phyloP scores from a whole-genome alignment of 2,113 vertebrate species.

The Nyctibius bracteatus region DNA sequence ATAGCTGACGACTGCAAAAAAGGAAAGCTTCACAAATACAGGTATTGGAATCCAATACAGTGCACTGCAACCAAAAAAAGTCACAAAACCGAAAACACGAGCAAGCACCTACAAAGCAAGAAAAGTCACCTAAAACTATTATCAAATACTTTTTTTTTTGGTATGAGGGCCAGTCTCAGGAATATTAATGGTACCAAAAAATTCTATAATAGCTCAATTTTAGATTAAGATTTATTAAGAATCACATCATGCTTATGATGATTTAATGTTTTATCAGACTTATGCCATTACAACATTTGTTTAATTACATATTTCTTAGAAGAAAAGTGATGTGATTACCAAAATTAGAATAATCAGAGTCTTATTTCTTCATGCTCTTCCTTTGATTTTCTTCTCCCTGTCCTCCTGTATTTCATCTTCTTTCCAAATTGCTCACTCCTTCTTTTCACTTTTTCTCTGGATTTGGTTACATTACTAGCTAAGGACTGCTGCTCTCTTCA shows the following conservation, averaged over 20 bases:
- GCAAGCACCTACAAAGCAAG: neutral
- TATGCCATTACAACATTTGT: neutral
- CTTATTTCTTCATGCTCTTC: neutral
- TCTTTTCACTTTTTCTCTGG: neutral
- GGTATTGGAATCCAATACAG: neutral
- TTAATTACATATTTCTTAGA: neutral
- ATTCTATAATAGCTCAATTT: neutral
- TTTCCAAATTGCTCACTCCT: neutral
- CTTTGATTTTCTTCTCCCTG: neutral
- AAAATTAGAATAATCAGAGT: neutral
- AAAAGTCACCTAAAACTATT: neutral
- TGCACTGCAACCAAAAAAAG: neutral
- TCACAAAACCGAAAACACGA: neutral
- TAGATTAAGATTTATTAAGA: neutral
- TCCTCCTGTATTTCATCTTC: neutral
- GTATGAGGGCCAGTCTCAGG: neutral
- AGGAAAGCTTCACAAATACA: neutral
- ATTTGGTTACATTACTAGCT: neutral
- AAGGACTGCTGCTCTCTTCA: neutral
- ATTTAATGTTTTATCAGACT: neutral
- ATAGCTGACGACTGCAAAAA: neutral
- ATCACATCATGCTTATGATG: neutral
- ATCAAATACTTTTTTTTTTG: neutral
- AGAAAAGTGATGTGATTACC: neutral
- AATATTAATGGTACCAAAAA: neutral